Percentiles rank a stretch among this genome's conserved stretches.
Evolutionary conservation across 2,113 vertebrate species (phyloP).

Genomic region (Arvicanthis niloticus): DNA sequence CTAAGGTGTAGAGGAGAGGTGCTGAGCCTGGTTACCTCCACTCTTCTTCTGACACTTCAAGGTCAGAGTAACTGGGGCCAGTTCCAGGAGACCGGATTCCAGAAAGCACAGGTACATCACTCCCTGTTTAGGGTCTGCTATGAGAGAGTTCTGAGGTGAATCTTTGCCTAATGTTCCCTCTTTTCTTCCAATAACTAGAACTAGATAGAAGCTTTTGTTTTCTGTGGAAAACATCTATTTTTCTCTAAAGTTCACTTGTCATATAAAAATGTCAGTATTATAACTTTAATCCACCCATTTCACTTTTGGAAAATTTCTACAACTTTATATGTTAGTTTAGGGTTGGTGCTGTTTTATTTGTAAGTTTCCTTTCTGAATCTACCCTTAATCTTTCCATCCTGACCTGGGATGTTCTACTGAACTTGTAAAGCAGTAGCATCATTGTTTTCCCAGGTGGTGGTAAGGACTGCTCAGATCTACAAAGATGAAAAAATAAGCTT

Average conservation of each 20-base stretch:
- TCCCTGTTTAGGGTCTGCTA: not conserved
- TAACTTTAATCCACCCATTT: not conserved
- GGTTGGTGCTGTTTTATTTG: not conserved
- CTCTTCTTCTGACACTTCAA: not conserved
- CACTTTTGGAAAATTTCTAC: not conserved
- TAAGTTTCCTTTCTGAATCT: not conserved
- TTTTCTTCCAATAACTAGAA: not conserved
- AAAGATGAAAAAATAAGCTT: not conserved
- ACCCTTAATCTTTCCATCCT: not conserved
- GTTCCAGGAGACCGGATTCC: not conserved
- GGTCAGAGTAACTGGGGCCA: not conserved
- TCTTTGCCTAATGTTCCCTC: not conserved
- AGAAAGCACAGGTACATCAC: not conserved
- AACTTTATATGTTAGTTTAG: not conserved
- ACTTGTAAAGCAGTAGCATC: not conserved
- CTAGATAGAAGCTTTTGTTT: not conserved
- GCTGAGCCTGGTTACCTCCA: not conserved
- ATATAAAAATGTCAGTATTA: too few species aligned
- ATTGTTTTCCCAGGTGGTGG: not conserved
- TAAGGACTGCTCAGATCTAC: too few species aligned
- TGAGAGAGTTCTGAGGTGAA: not conserved
- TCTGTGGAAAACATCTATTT: not conserved
- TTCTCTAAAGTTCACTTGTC: not conserved
- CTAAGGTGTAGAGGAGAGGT: too few species aligned
- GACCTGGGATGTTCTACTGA: not conserved